Base-by-base conservation (phyloP, 2,797 vertebrate species). In the Arrhamphus sclerolepis region DNA sequence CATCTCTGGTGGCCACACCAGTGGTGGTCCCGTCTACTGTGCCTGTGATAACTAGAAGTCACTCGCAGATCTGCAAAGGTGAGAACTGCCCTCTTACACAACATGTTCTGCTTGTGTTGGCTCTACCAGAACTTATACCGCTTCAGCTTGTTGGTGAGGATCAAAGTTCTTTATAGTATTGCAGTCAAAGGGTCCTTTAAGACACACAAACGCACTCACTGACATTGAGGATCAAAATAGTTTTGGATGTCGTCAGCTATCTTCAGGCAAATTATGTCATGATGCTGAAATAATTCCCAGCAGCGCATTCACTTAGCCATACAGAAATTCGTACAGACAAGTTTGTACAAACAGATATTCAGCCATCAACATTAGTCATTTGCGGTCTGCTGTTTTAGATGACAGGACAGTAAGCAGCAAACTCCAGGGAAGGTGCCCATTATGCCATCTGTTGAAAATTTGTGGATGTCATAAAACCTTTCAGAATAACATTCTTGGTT, bases 261-360 rank as follows among this genome's bases (percentile, higher is more conserved):
- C 54, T 80, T 24, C 44, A 46, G 56, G 62, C 14, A 40, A 77
- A 79, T 75, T 24, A 78, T 74, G 69, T 76, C 65, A 84, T 70
- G 40, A 66, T 77, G 53, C 59, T 81, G 46, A 74, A 70, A 69
- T 42, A 13, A 43, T 55, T 72, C 71, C 68, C 64, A 70, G 75
- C 44, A 52, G 63, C 66, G 52, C 53, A 63, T 73, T 70, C 58
- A 74, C 54, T 72, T 66, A 70, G 47, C 50, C 53, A 67, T 62
- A 66, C 53, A 72, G 72, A 75, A 41, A 61, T 43, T 17, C 50
- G 62, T 49, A 19, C 56, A 16, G 31, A 51, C 53, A 41, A 20
- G 26, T 56, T 20, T 29, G 24, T 38, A 34, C 48, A 44, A 24
- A 39, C 38, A 55, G 21, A 40, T 10, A 64, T 5, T 1, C 14